Base-by-base conservation (phyloP, 2,113 vertebrate genomes). In the Rattus rattus region DNA sequence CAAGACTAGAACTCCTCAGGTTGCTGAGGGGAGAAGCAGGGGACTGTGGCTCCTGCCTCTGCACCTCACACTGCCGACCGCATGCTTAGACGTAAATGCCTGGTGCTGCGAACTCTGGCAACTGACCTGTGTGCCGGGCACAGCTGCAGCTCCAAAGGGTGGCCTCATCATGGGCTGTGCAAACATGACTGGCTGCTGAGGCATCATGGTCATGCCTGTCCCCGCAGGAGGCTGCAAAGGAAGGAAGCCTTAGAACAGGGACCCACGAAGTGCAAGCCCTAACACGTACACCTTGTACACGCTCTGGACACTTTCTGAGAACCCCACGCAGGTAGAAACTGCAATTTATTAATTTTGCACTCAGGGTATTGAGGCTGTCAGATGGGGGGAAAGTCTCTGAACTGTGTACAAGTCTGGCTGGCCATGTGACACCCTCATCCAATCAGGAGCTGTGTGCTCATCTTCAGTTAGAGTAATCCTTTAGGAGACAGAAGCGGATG, bases 131-230 rank as follows among this genome's bases (percentile, higher is more conserved):
- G 99, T 99, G 96, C 99, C 99, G 12, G 99, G 98, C 96, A 98
- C 99, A 96, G 99, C 86, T 22, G 99, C 97, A 47, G 99, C 99
- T 98, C 99, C 98, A 47, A 99, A 99, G 0, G 99, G 98, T 61
- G 99, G 99, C 98, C 99, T 99, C 99, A 99, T 99, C 99, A 99
- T 99, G 28, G 99, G 99, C 98, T 99, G 99, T n/a, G 99, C 99
- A 11, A 99, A 99, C 99, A 99, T 99, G 98, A 99, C 99, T 0
- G 99, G 98, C 97, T 99, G 99, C 97, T 99, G 99, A 73, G 99
- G 99, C 99, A 99, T 99, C 99, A 99, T 99, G 95, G 99, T 98
- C 96, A 99, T 99, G 59, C 99, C 99, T 16, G 99, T 96, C 26
- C 99, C 99, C 81, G 99, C 97, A 47, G 99, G 98, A 94, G 99